Conservation (phyloP, 37 sponge, comb jelly and placozoan species). For the Ianthella basta region DNA sequence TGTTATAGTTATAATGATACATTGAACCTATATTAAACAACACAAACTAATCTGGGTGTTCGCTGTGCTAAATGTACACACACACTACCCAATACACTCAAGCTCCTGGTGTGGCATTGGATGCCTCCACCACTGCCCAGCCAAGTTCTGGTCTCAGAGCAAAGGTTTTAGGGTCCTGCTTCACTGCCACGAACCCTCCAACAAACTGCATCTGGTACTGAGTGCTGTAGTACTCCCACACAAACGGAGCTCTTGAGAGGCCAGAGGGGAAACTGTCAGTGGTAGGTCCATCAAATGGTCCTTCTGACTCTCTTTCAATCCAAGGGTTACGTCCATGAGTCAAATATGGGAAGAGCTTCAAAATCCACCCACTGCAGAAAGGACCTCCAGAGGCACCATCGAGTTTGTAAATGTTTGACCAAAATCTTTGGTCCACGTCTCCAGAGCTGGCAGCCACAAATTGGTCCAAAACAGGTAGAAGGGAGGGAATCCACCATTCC, state of each 20-base stretch:
- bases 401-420: conserved; percentile 51
- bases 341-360: conserved; percentile 53
- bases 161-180: conserved; percentile 39
- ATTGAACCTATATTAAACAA: too few relatives aligned
- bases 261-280: conserved; percentile 46
- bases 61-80: too few relatives aligned
- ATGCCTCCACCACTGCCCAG: conserved; percentile 55
- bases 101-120: neutral
- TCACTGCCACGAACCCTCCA: conserved; percentile 59
- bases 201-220: conserved; percentile 49
- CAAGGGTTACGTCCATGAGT: neutral
- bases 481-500: conserved; percentile 52
- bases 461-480: conserved; percentile 53
- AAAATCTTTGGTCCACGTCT: conserved; percentile 49
- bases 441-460: conserved; percentile 61
- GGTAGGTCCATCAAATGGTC: neutral
- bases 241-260: conserved; percentile 46
- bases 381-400: conserved; percentile 41
- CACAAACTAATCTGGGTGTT: too few relatives aligned
- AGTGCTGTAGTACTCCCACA: conserved; percentile 17
- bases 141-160: conserved; percentile 60
- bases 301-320: neutral
- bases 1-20: too few relatives aligned
- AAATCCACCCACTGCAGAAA: conserved; percentile 58
- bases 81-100: conserved; percentile 5